Evolutionary conservation across 2,888 invertebrate species (phyloP).

Genomic region (Nemoura dubitans): DNA sequence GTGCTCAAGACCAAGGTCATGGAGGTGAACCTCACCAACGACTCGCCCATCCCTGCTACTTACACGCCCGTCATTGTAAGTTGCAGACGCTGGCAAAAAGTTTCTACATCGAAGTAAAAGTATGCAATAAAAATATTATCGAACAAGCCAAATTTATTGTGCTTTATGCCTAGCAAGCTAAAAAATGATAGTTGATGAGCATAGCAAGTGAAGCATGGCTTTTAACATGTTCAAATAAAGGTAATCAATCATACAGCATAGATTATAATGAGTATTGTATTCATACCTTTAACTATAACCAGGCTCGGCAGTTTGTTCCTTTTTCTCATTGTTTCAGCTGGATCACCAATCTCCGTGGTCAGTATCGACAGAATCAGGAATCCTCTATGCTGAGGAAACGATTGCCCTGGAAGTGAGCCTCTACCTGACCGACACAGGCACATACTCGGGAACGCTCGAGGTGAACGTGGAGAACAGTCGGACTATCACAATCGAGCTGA

Average conservation of each 20-base stretch:
- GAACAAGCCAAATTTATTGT: not conserved
- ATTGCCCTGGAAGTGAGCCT: constrained; percentile 56
- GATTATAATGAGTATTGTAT: too few species aligned
- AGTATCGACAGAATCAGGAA: constrained; percentile 54
- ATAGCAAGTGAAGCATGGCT: too few species aligned
- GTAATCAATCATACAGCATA: too few species aligned
- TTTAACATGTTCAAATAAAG: too few species aligned
- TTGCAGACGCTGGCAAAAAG: not conserved
- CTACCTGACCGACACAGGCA: constrained; percentile 58
- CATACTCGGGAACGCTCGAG: constrained; percentile 56
- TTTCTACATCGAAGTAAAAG: too few species aligned
- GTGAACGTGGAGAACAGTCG: constrained; percentile 60
- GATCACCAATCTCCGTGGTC: constrained; percentile 53
- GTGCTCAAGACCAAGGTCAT: constrained; percentile 65
- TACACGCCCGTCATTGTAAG: constrained; percentile 65
- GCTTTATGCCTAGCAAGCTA: too few species aligned
- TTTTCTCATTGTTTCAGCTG: constrained; percentile 47
- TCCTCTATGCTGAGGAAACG: constrained; percentile 56
- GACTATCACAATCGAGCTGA: constrained; percentile 61
- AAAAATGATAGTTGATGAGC: too few species aligned
- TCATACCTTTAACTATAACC: too few species aligned
- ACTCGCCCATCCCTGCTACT: constrained; percentile 74
- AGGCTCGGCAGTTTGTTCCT: too few species aligned
- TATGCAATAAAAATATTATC: not conserved
- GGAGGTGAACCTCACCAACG: constrained; percentile 69